Percentiles rank a stretch among this genome's conserved stretches.
Conservation (phyloP, 2,113 vertebrate genomes). For the Corythornis vintsioides region DNA sequence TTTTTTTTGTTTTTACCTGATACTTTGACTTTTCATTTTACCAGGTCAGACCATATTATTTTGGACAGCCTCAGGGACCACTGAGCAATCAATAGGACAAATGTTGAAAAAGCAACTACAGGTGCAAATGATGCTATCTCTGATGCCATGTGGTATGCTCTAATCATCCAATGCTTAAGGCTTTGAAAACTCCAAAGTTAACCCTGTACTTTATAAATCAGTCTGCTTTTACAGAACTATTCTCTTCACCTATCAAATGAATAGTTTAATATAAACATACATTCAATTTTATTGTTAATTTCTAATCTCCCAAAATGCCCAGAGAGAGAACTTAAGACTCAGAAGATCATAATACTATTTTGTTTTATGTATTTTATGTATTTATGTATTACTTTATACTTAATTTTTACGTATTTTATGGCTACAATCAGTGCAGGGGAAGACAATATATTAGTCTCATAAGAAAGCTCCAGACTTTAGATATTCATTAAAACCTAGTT, state of each 20-base stretch:
- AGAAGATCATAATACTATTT: not conserved
- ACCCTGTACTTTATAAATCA: constrained; percentile 20
- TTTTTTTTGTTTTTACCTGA: not conserved
- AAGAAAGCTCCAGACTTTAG: not conserved
- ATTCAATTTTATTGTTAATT: not conserved
- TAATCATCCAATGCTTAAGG: constrained; percentile 42
- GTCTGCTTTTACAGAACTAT: not conserved
- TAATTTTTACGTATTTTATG: not conserved
- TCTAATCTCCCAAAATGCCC: not conserved
- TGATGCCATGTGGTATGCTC: not conserved
- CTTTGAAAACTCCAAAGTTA: not conserved
- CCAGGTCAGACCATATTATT: not conserved
- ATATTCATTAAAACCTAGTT: not conserved
- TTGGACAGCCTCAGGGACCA: not conserved
- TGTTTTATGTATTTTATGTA: too few relatives aligned
- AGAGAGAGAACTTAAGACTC: not conserved
- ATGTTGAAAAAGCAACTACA: not conserved
- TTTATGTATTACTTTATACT: too few relatives aligned
- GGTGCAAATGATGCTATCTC: constrained; percentile 30
- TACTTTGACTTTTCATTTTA: constrained; percentile 21
- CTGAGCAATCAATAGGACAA: not conserved
- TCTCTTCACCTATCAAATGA: not conserved
- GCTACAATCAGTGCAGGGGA: not conserved
- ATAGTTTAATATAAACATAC: not conserved
- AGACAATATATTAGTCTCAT: not conserved